Evolutionary conservation across 2,888 invertebrate genomes (phyloP).

Genomic region (Sisyra terminalis): DNA sequence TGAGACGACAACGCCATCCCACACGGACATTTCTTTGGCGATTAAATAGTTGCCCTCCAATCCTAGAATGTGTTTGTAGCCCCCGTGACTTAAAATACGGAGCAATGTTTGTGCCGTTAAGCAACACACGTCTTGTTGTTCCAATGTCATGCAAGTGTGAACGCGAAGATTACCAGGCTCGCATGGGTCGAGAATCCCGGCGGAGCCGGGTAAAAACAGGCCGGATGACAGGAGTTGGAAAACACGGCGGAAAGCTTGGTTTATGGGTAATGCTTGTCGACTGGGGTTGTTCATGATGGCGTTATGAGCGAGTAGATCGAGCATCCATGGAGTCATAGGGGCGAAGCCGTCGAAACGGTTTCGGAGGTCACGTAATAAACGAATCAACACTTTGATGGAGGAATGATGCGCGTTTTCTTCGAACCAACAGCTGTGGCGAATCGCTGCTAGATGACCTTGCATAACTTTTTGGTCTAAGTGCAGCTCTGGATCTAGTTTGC

Average conservation of each 20-base stretch:
- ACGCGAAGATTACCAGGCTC: conserved; percentile 78
- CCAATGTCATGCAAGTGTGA: conserved; percentile 77
- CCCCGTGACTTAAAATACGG: conserved; percentile 82
- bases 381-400: conserved; percentile 80
- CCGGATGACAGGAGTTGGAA: conserved; percentile 87
- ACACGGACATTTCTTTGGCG: conserved; percentile 79
- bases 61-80: conserved; percentile 79
- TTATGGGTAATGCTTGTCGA: conserved; percentile 80
- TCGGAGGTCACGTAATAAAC: conserved; percentile 83
- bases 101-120: conserved; percentile 86
- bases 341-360: conserved; percentile 79
- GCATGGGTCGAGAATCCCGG: conserved; percentile 86
- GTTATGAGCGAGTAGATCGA: conserved; percentile 89
- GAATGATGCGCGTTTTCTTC: conserved; percentile 96
- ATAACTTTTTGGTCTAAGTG: conserved; percentile 59
- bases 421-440: conserved; percentile 94
- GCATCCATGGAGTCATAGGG: conserved; percentile 90
- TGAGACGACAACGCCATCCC: conserved; percentile 92
- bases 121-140: conserved; percentile 86
- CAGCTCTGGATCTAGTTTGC: conserved; percentile 82
- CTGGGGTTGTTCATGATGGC: conserved; percentile 93
- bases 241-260: conserved; percentile 78
- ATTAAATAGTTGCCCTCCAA: conserved; percentile 36
- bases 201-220: conserved; percentile 85
- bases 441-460: conserved; percentile 81